phyloP scores from a whole-genome alignment of 1,140 invertebrate species.

The Dendroctonus ponderosae region DNA sequence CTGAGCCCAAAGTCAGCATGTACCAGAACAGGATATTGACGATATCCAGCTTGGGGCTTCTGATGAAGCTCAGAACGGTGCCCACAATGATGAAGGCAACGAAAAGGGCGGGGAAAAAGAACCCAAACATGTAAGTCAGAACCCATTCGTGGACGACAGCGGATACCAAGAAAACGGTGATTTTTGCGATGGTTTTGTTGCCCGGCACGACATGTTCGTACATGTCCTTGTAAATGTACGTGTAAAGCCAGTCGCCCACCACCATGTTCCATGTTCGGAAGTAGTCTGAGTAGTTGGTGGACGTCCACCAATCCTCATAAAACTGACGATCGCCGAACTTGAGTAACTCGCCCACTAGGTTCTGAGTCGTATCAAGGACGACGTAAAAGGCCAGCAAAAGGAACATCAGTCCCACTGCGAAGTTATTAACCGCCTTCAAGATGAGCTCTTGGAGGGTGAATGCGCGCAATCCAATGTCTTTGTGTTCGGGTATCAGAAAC shows the following conservation, averaged over 20 bases:
- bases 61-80: slow-evolving; percentile 58
- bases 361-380: slow-evolving; percentile 85
- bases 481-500: slow-evolving; percentile 69
- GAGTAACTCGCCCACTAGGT: slow-evolving; percentile 83
- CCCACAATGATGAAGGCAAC: slow-evolving; percentile 66
- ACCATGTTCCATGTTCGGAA: slow-evolving; percentile 94
- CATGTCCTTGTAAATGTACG: slow-evolving; percentile 88
- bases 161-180: slow-evolving; percentile 58
- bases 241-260: slow-evolving; percentile 92
- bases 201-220: slow-evolving; percentile 58
- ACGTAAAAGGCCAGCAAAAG: slow-evolving; percentile 80
- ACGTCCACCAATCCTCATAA: slow-evolving; percentile 96
- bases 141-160: slow-evolving; percentile 68
- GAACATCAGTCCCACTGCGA: slow-evolving; percentile 71
- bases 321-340: slow-evolving; percentile 83
- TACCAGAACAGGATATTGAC: slow-evolving; percentile 84
- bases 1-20: slow-evolving; percentile 71
- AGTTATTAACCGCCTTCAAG: slow-evolving; percentile 62
- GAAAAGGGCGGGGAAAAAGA: slow-evolving; percentile 86
- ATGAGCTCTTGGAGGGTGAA: slow-evolving; percentile 34
- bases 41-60: slow-evolving; percentile 54
- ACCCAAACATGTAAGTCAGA: slow-evolving; percentile 70
- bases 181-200: slow-evolving; percentile 56
- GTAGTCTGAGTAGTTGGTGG: slow-evolving; percentile 73
- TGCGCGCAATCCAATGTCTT: slow-evolving; percentile 61